A percentile compares a stretch with the other conserved stretches of the same genome.
These are phyloP conservation scores for Nycticorax nycticorax DNA, from an alignment of 2,113 vertebrate species.

Conservation along the genomic window DNA sequence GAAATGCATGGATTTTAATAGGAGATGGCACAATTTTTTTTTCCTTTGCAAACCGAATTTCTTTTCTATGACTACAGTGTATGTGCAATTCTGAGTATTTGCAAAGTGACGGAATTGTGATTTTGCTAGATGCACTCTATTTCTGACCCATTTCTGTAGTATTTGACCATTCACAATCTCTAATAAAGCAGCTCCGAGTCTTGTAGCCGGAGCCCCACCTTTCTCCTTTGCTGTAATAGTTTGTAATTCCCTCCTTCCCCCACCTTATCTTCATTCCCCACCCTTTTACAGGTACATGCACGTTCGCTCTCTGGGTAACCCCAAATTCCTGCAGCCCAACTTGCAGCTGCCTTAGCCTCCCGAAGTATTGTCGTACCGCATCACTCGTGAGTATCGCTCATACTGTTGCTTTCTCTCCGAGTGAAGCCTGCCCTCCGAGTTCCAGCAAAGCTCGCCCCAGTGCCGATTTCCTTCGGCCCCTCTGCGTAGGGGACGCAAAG, in stretches of 20 bases:
- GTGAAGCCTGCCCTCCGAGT: not conserved
- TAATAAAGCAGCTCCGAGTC: not conserved
- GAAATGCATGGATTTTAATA: not conserved
- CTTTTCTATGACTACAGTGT: not conserved
- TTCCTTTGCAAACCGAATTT: not conserved
- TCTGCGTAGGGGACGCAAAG: not conserved
- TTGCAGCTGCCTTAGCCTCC: not conserved
- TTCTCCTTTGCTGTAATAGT: not conserved
- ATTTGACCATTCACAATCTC: not conserved
- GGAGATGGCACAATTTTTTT: not conserved
- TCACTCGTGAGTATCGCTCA: not conserved
- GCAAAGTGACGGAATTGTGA: not conserved
- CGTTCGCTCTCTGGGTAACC: not conserved
- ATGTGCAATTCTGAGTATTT: not conserved
- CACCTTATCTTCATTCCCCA: not conserved
- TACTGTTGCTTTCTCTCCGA: not conserved
- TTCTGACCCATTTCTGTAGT: not conserved
- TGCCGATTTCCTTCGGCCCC: not conserved
- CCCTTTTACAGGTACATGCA: not conserved
- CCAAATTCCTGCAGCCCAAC: not conserved
- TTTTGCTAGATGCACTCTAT: not conserved
- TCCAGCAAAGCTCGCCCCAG: not conserved
- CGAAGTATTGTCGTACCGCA: not conserved
- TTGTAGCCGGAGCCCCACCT: not conserved
- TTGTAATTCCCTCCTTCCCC: not conserved